Conservation (phyloP, 2,113 vertebrate genomes). For the Mobula hypostoma region DNA sequence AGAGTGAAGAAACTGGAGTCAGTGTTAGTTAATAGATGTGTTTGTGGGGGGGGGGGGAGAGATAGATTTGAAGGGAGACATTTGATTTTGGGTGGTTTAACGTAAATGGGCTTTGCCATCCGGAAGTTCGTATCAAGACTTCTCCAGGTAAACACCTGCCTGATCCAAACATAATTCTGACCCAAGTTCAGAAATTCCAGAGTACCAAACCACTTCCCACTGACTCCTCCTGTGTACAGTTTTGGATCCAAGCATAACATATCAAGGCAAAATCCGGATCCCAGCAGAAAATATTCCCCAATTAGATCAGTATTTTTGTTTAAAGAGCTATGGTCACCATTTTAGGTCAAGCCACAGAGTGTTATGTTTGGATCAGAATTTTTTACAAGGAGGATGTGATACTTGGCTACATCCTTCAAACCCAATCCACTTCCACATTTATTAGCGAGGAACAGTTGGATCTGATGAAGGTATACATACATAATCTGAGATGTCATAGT, state of each 20-base stretch:
- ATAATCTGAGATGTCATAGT: background rate
- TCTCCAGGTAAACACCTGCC: conserved; percentile 24
- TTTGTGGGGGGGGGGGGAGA: background rate
- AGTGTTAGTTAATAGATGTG: background rate
- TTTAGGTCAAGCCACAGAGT: background rate
- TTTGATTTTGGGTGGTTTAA: conserved; percentile 15
- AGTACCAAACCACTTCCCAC: conserved; percentile 29
- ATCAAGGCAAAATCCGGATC: conserved; percentile 24
- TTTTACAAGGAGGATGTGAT: conserved; percentile 23
- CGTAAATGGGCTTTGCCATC: background rate
- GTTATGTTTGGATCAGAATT: conserved; percentile 1
- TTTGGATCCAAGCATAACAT: background rate
- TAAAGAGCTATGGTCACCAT: background rate
- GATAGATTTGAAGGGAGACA: background rate
- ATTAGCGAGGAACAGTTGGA: background rate
- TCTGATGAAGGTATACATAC: background rate
- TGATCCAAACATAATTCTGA: conserved; percentile 33
- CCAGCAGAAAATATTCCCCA: conserved; percentile 1
- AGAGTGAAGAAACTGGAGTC: background rate
- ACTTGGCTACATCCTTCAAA: conserved; percentile 10
- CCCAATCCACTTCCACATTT: conserved; percentile 25
- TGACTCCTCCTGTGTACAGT: conserved; percentile 16
- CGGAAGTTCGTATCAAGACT: conserved; percentile 26
- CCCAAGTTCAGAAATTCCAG: background rate
- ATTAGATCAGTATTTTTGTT: conserved; percentile 12